Conservation (phyloP, 1,140 invertebrate species). For the Centruroides vittatus region DNA sequence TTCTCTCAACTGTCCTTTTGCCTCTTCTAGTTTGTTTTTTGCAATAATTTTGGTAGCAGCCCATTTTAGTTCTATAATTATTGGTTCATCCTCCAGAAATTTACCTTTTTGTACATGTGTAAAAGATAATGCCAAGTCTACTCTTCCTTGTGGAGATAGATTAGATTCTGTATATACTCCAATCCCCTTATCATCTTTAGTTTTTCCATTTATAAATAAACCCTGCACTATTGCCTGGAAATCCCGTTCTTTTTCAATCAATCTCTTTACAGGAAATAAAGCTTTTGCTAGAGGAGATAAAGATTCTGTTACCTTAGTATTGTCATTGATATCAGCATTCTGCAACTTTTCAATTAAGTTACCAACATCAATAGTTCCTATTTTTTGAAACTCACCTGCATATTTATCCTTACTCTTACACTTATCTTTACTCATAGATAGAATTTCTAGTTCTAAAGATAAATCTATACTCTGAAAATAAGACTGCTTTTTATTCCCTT, state of each 20-base stretch:
- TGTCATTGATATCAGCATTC: neutral
- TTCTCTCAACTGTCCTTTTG: neutral
- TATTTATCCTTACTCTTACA: neutral
- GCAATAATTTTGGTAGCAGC: neutral
- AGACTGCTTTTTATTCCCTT: constrained; percentile 2
- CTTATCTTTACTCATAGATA: too few relatives aligned
- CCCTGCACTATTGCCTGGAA: constrained; percentile 2
- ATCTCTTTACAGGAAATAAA: constrained; percentile 5
- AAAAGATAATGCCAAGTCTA: constrained; percentile 3
- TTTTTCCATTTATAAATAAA: neutral
- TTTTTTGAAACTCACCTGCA: neutral
- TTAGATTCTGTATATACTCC: constrained; percentile 3
- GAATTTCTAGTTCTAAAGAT: too few relatives aligned
- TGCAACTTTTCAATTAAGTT: too few relatives aligned
- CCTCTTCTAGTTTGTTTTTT: neutral
- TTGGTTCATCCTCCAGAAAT: neutral
- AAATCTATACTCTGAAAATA: constrained; percentile 5
- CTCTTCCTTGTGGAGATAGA: neutral
- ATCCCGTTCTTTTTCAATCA: neutral
- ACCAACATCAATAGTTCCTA: neutral
- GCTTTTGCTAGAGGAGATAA: neutral
- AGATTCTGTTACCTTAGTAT: too few relatives aligned
- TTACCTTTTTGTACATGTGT: neutral
- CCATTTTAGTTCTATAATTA: neutral
- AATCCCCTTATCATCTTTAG: neutral